Evolutionary conservation across 37 sponge, comb jelly and placozoan genomes (phyloP).

Genomic region (Hormiphora californensis): DNA sequence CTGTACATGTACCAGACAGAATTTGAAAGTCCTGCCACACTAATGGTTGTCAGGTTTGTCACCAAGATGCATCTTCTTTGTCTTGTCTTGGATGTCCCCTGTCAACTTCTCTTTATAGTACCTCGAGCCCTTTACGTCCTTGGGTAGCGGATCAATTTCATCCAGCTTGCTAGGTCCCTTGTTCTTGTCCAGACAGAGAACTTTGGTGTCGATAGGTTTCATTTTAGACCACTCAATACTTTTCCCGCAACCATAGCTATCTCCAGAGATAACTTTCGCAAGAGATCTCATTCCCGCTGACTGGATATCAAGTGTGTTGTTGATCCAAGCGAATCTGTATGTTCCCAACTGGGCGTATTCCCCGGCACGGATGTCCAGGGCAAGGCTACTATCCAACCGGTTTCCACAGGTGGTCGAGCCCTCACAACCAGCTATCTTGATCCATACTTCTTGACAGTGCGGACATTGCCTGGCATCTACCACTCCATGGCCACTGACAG

Average conservation of each 20-base stretch:
- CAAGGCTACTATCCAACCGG: neutral
- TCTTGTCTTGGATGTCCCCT: no score
- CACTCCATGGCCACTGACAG: slow-evolving; percentile 18
- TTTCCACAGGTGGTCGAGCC: slow-evolving; percentile 18
- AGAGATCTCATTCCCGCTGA: neutral
- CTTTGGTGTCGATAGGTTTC: no score
- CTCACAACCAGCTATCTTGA: neutral
- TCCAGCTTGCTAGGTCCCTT: no score
- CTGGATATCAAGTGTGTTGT: neutral
- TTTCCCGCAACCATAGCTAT: neutral
- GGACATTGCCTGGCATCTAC: neutral
- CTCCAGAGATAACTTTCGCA: neutral
- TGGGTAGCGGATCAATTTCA: no score
- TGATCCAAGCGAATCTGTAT: neutral
- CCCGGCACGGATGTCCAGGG: neutral
- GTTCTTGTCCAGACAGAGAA: no score
- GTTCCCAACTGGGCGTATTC: neutral
- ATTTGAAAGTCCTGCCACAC: no score
- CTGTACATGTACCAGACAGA: no score
- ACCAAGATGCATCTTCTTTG: no score
- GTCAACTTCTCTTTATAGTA: no score
- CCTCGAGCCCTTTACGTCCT: no score
- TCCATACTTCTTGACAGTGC: neutral
- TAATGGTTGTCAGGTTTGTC: no score
- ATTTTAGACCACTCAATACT: neutral